phyloP scores from a whole-genome alignment of 2,113 vertebrate species.

The Corydoras sp. region DNA sequence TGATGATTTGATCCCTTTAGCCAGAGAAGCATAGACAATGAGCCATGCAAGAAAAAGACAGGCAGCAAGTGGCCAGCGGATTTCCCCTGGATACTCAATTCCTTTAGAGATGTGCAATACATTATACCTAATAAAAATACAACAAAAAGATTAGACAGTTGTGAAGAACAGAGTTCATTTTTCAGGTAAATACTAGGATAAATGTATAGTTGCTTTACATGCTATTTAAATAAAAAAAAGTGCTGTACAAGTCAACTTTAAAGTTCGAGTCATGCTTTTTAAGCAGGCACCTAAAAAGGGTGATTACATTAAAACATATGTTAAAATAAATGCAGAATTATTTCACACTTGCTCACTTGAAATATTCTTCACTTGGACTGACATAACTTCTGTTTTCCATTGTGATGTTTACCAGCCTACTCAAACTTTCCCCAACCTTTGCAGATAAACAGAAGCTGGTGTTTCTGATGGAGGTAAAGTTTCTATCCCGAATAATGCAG shows the following conservation, averaged over 20 bases:
- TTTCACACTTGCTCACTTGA: slow-evolving; percentile 80
- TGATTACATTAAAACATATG: too few species aligned
- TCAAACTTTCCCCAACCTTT: slow-evolving; percentile 78
- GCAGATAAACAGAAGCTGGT: slow-evolving; percentile 88
- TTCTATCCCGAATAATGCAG: slow-evolving; percentile 81
- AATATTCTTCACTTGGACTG: slow-evolving; percentile 97
- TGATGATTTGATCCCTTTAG: slow-evolving; percentile 98
- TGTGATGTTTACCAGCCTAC: slow-evolving; percentile 80
- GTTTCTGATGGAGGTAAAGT: slow-evolving; percentile 86
- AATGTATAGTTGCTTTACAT: too few species aligned
- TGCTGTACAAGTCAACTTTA: too few species aligned
- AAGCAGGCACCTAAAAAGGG: too few species aligned
- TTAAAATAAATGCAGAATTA: neutral
- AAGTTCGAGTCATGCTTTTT: too few species aligned
- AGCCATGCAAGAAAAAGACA: slow-evolving; percentile 90
- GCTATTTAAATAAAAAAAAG: too few species aligned
- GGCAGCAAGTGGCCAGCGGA: slow-evolving; percentile 87
- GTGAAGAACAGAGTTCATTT: neutral
- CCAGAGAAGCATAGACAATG: slow-evolving; percentile 91
- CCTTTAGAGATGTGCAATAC: slow-evolving; percentile 96
- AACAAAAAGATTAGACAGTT: too few species aligned
- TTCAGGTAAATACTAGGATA: too few species aligned
- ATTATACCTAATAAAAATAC: slow-evolving; percentile 77
- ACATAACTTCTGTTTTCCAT: slow-evolving; percentile 83
- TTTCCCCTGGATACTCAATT: slow-evolving; percentile 91